A percentile compares a stretch with the other conserved stretches of the same genome.
phyloP scores from a whole-genome alignment of 2,113 vertebrate species.

The Cariama cristata region DNA sequence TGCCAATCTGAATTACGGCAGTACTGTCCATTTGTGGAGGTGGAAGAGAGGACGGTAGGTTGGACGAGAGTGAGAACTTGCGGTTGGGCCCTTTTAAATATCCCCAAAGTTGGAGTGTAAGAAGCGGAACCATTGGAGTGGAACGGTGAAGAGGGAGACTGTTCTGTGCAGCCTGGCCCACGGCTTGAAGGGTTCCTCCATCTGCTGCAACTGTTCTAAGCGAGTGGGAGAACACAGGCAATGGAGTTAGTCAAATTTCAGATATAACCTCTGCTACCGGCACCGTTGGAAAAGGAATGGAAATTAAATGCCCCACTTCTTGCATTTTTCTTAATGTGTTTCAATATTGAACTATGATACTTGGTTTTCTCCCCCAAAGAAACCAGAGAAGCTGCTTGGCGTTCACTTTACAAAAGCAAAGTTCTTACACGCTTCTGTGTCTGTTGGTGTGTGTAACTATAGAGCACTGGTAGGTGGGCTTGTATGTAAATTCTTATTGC shows the following conservation, averaged over 20 bases:
- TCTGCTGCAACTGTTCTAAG: neutral
- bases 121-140: neutral
- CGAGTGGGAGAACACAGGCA: neutral
- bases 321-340: neutral
- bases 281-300: neutral
- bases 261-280: neutral
- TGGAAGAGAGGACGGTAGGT: neutral
- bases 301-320: neutral
- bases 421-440: neutral
- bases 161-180: neutral
- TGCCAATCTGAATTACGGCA: neutral
- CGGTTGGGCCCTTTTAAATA: neutral
- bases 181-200: neutral
- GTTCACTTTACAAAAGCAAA: neutral
- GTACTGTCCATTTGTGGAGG: neutral
- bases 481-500: neutral
- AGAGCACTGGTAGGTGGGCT: neutral
- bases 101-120: neutral
- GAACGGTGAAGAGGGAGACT: neutral
- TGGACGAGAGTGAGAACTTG: neutral
- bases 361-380: neutral
- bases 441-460: neutral
- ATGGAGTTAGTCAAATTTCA: neutral
- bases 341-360: fast-evolving
- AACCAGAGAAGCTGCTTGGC: neutral